Evolutionary conservation across 1,140 invertebrate species (phyloP).

Genomic region (Gonatopus flavifemur): DNA sequence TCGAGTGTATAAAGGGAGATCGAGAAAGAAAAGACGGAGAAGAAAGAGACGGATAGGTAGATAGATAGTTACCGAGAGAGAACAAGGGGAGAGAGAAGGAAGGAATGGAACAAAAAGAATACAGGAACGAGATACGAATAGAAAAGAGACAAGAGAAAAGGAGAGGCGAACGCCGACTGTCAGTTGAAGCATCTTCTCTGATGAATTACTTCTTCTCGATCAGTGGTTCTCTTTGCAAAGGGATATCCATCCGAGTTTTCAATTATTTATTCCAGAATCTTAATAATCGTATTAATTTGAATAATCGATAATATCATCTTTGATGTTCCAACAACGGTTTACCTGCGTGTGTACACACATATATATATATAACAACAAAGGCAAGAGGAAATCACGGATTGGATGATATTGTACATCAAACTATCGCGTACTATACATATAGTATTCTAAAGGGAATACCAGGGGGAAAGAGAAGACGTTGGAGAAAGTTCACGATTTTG

Average conservation of each 20-base stretch:
- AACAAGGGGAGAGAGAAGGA: slow-evolving; percentile 5
- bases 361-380: too few species aligned
- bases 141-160: slow-evolving; percentile 24
- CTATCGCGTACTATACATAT: too few species aligned
- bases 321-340: too few species aligned
- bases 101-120: slow-evolving; percentile 9
- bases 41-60: slow-evolving; percentile 14
- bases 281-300: too few species aligned
- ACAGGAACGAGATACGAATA: slow-evolving; percentile 17
- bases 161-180: slow-evolving; percentile 33
- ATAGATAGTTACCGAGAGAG: slow-evolving; percentile 4
- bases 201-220: slow-evolving; percentile 51
- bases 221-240: slow-evolving; percentile 57
- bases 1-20: slow-evolving; percentile 11
- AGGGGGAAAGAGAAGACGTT: too few species aligned
- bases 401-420: too few species aligned
- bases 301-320: too few species aligned
- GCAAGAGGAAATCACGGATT: too few species aligned
- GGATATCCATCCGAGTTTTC: slow-evolving; percentile 60
- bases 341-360: too few species aligned
- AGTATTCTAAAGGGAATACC: too few species aligned
- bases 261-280: too few species aligned
- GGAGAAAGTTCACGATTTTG: slow-evolving; percentile 14
- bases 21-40: slow-evolving; percentile 5
- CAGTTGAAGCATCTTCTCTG: slow-evolving; percentile 49